Evolutionary conservation across 2,888 invertebrate species (phyloP), one percentile per base, ranked within the genome.

Genomic region (Spatulosminthurus flaviceps): DNA sequence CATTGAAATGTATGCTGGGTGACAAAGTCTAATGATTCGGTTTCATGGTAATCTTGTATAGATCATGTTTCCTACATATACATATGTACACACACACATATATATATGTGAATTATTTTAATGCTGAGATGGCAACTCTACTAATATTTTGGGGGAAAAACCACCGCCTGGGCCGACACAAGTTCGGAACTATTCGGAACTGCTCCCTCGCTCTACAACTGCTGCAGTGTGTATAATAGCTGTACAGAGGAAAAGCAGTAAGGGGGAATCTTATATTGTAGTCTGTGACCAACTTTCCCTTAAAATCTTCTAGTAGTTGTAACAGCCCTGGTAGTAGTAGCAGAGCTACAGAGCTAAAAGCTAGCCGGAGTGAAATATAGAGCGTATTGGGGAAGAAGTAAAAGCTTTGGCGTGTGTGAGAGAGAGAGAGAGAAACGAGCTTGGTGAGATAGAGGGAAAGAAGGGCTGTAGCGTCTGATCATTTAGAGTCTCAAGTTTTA

Each of bases 61-160:
- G 51, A 51, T 51, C 19, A 51, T 51, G 51, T 19, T 51, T 51
- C 19, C 51, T 2, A 51, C 51, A 51, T 51, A n/a, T n/a, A n/a
- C n/a, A n/a, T n/a, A n/a, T n/a, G n/a, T n/a, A n/a, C n/a, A n/a
- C n/a, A n/a, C n/a, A n/a, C n/a, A n/a, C n/a, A n/a, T n/a, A n/a
- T n/a, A n/a, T n/a, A n/a, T n/a, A 51, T 51, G 51, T 51, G 51
- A 51, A 51, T 51, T 51, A 51, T 51, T 51, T 51, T 51, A 51
- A 51, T 51, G 51, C 51, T 51, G 51, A 51, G 51, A 51, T 51
- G 51, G 51, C 51, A 51, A 51, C 51, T 2, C n/a, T 51, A 51
- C 51, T 51, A 51, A 5, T 19, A 19, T 51, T 51, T 51, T 51
- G 51, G 51, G 51, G 51, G 51, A 51, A 51, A 41, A 51, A 51